Base-by-base conservation (phyloP, 2,888 invertebrate species). In the Ditula angustiorana region DNA sequence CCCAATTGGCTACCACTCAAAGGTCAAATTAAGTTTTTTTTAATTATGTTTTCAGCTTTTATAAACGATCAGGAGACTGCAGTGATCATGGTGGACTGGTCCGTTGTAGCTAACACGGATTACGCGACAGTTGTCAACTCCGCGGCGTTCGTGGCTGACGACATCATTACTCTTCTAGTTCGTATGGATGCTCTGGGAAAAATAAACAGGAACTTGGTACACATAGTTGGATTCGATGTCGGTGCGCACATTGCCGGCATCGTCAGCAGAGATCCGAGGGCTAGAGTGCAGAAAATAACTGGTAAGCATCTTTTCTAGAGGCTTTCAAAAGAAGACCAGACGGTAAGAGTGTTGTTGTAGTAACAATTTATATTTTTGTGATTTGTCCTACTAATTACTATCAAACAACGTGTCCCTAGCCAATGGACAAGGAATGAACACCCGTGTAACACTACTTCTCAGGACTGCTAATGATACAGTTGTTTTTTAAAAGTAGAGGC, bases 201-300 rank as follows among this genome's bases (percentile, higher is more conserved):
- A 19, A 50, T 56, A 2, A 30, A 47, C 10, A 52, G 53, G 24
- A 56, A 13, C 35, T 37, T 56, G 7, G 59, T 67, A 5, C 68
- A 70, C 16, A 41, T 70, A 5, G 46, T 70, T 4, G 70, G 70
- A 0, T 70, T 70, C n/a, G 68, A 66, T 13, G 47, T 68, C 10
- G 70, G 70, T 4, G 69, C 69, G 4, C 69, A 69, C 21, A 57
- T 69, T n/a, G 68, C 61, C 33, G 69, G 69, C 7, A 46, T 62
- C 1, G 68, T 62, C 24, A 67, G 68, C 19, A 66, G 70, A 21
- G 41, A 62, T 13, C 13, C 61, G n/a, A 41, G 50, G 1, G 53
- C 65, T 8, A 37, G 59, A 13, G 68, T 67, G 13, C 65, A 61
- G 35, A 61, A 65, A 30, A 57, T 70, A 28, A 70, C 70, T 19